Evolutionary conservation across 2,888 invertebrate genomes (phyloP).

Genomic region (Serripes groenlandicus): DNA sequence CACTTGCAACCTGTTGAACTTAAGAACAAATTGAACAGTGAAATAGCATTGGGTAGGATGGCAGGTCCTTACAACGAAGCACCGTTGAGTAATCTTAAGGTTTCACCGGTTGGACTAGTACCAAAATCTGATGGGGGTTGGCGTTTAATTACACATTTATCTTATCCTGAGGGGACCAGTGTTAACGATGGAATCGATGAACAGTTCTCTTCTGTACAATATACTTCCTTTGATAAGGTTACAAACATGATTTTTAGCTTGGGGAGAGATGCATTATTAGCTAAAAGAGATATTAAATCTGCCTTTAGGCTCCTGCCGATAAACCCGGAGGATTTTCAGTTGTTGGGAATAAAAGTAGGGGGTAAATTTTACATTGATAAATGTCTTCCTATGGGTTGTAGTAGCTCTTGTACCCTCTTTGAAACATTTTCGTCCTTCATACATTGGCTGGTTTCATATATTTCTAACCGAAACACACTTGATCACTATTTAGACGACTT

Average conservation of each 20-base stretch:
- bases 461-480: background rate
- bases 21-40: background rate
- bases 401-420: background rate
- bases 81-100: constrained; percentile 7
- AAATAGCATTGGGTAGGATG: background rate
- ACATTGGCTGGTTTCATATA: background rate
- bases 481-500: constrained; percentile 43
- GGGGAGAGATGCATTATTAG: background rate
- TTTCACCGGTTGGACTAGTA: constrained; percentile 20
- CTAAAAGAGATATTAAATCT: constrained; percentile 18
- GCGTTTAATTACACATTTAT: constrained; percentile 30
- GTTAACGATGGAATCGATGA: constrained; percentile 25
- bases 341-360: constrained; percentile 30
- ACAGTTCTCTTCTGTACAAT: constrained; percentile 14
- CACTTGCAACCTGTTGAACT: background rate
- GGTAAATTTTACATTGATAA: background rate
- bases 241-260: background rate
- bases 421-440: constrained; percentile 21
- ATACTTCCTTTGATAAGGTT: constrained; percentile 15
- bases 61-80: background rate
- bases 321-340: background rate
- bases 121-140: constrained; percentile 16
- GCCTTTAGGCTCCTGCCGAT: constrained; percentile 26
- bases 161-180: constrained; percentile 5
- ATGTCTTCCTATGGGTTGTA: background rate